Conservation (phyloP, 2,113 vertebrate genomes). For the Todiramphus chloris region DNA sequence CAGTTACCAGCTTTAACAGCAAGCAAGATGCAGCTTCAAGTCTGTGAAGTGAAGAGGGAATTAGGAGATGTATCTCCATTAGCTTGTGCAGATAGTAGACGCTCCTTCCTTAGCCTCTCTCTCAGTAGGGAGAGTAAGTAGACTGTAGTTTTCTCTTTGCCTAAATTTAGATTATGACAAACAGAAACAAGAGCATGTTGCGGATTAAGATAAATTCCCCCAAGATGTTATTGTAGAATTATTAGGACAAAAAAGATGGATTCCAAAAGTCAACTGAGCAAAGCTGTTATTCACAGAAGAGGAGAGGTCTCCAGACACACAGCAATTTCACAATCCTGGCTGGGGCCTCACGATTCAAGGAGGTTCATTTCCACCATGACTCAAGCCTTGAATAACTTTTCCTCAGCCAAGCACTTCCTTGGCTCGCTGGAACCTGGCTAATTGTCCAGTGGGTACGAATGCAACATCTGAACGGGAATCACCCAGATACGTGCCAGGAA, state of each 20-base stretch:
- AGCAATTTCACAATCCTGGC: conserved; percentile 39
- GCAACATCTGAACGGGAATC: neutral
- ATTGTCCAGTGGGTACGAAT: accelerated
- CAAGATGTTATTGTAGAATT: conserved; percentile 12
- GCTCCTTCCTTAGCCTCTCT: neutral
- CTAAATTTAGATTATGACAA: neutral
- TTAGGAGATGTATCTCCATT: conserved; percentile 43
- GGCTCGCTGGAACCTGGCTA: neutral
- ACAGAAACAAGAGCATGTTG: conserved; percentile 11
- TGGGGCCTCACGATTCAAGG: neutral
- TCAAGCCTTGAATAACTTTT: neutral
- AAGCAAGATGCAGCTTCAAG: conserved; percentile 8
- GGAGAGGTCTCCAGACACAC: neutral
- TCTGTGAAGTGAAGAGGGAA: neutral
- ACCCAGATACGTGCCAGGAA: neutral
- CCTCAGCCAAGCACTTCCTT: conserved; percentile 25
- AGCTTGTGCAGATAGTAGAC: conserved; percentile 32
- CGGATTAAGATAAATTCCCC: conserved; percentile 40
- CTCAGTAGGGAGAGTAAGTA: neutral
- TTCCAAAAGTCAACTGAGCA: conserved; percentile 12
- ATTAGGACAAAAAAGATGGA: neutral
- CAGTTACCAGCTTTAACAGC: conserved; percentile 33
- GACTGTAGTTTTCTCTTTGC: neutral
- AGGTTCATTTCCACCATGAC: conserved; percentile 43
- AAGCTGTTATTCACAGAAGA: neutral